phyloP scores from a whole-genome alignment of 2,888 invertebrate genomes.

The Conomelus anceps region DNA sequence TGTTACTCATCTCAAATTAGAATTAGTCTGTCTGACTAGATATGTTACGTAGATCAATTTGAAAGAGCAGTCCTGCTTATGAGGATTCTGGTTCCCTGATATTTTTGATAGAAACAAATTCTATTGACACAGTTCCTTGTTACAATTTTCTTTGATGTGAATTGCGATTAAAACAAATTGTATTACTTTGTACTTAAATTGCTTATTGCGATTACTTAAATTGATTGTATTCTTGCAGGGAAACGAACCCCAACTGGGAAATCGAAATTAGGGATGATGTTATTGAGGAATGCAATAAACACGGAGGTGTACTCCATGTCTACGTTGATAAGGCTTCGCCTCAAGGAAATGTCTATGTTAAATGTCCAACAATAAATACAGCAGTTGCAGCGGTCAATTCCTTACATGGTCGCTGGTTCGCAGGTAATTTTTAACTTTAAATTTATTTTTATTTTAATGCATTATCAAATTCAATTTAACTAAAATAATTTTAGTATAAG shows the following conservation, averaged over 20 bases:
- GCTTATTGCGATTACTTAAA: no score
- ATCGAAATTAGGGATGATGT: conserved; percentile 94
- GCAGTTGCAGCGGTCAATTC: conserved; percentile 95
- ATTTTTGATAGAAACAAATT: no score
- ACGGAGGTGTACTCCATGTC: conserved; percentile 92
- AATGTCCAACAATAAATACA: conserved; percentile 93
- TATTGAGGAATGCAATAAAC: conserved; percentile 95
- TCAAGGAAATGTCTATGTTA: conserved; percentile 96
- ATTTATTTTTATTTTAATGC: not conserved
- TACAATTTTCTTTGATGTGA: no score
- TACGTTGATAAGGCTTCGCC: conserved; percentile 91
- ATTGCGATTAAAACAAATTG: no score
- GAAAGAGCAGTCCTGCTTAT: no score
- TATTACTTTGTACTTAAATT: no score
- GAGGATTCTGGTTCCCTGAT: no score
- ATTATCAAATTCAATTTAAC: not conserved
- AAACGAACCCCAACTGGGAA: conserved; percentile 77
- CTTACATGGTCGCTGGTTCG: conserved; percentile 96
- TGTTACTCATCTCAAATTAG: no score
- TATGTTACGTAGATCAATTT: no score
- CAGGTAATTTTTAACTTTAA: conserved; percentile 48
- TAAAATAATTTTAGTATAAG: not conserved
- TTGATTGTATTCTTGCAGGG: no score
- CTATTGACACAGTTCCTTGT: no score
- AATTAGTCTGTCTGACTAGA: no score